These are phyloP conservation scores for Gallinago solitaria DNA, from an alignment of 2,797 vertebrate genomes.

Conservation along the genomic window DNA sequence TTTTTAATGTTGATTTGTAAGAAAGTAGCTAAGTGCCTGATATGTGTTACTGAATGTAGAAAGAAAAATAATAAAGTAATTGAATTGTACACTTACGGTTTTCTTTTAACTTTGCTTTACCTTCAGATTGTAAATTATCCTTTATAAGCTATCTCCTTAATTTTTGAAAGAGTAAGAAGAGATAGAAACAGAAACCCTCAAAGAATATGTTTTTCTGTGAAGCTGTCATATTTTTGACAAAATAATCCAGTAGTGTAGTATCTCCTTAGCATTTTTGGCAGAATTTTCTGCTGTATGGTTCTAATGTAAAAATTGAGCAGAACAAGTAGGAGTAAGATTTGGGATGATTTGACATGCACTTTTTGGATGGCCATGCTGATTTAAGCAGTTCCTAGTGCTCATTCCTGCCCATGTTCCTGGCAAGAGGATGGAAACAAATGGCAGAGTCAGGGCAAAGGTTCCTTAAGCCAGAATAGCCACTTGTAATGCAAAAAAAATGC, in stretches of 20 bases:
- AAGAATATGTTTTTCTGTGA: background rate
- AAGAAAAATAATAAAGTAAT: background rate
- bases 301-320: background rate
- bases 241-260: background rate
- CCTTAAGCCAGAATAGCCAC: conserved; percentile 2
- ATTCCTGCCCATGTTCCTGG: conserved; percentile 37
- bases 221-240: background rate
- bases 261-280: background rate
- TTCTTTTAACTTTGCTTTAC: background rate
- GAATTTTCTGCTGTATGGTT: background rate
- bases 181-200: background rate
- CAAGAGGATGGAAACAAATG: conserved; percentile 35
- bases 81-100: background rate
- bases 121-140: background rate
- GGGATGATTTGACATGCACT: conserved; percentile 21
- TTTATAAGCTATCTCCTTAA: background rate
- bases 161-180: background rate
- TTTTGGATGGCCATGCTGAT: conserved; percentile 33
- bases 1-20: background rate
- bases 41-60: background rate
- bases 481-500: conserved; percentile 55
- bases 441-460: background rate
- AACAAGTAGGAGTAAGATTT: background rate
- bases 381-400: conserved; percentile 50
- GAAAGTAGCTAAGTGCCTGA: background rate